Base-by-base conservation (phyloP, 2,797 vertebrate genomes). In the Adrianichthys oophorus region DNA sequence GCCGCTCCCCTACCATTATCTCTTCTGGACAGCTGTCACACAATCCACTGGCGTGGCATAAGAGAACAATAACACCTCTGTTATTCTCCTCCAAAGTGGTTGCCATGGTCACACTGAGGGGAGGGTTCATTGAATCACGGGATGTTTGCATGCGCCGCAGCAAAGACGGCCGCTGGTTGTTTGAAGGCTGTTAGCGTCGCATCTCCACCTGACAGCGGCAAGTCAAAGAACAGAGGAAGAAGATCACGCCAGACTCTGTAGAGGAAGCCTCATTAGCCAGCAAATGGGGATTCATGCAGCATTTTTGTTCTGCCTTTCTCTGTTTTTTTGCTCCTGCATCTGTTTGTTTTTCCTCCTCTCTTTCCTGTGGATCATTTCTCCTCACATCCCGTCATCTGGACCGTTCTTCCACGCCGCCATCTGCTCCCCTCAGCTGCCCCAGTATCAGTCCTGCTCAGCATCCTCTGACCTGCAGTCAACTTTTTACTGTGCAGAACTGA, bases 281-380 rank as follows among this genome's bases (percentile, higher is more conserved):
- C 75, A 77, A 74, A 80, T 74, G 82, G 57, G 4, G 1, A 44
- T 74, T 78, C 64, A 66, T 63, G 44, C 62, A 67, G 74, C 45
- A 8, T 72, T 72, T 70, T 69, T 26, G 50, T 64, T 59, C 68
- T 59, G 49, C 51, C 37, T 48, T 41, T 52, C 53, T 58, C 4
- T 62, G 21, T n/a, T 4, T 66, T 55, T 55, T 32, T 48, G 7
- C 59, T 65, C 42, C 65, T 78, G 70, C 68, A 56, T 83, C 76
- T 76, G 74, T 48, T 68, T 65, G 32, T 32, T 32, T 44, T 48
- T 15, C 4, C 52, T 51, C 10, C 45, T 43, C 42, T 24, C n/a
- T 17, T 15, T 40, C 41, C n/a, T 32, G 65, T 66, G n/a, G 75
- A 26, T 80, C 63, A 0, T 41, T 62, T 84, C 83, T 78, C 71